phyloP scores from a whole-genome alignment of 2,888 invertebrate species.

The Panzeria rudis region DNA sequence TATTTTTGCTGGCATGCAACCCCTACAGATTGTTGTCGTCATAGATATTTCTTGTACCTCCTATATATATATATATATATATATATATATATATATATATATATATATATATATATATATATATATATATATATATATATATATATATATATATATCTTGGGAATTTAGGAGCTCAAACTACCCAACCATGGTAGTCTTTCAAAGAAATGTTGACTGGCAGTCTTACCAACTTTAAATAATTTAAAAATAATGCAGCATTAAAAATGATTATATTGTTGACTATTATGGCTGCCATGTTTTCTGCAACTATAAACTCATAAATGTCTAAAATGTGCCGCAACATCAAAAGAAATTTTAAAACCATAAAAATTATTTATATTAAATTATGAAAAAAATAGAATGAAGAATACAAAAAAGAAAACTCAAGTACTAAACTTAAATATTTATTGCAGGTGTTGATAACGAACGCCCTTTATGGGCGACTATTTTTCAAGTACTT shows the following conservation, averaged over 20 bases:
- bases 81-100: no score
- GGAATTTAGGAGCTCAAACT: not conserved
- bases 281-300: constrained; percentile 59
- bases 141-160: no score
- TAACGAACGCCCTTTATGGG: constrained; percentile 59
- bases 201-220: not conserved
- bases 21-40: no score
- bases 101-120: no score
- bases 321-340: constrained; percentile 70
- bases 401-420: constrained; percentile 6
- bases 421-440: constrained; percentile 54
- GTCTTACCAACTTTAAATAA: not conserved
- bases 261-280: constrained; percentile 56
- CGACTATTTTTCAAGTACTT: constrained; percentile 25
- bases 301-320: constrained; percentile 66
- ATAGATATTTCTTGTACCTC: no score
- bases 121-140: no score
- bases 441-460: constrained; percentile 70
- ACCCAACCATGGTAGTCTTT: not conserved
- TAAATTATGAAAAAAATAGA: constrained; percentile 14
- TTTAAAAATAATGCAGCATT: constrained; percentile 39
- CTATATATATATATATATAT: no score
- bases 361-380: constrained; percentile 55
- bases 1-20: no score
- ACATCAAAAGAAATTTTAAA: constrained; percentile 68